Evolutionary conservation across 2,888 invertebrate genomes (phyloP).

Genomic region (Philhelius pedissequus): DNA sequence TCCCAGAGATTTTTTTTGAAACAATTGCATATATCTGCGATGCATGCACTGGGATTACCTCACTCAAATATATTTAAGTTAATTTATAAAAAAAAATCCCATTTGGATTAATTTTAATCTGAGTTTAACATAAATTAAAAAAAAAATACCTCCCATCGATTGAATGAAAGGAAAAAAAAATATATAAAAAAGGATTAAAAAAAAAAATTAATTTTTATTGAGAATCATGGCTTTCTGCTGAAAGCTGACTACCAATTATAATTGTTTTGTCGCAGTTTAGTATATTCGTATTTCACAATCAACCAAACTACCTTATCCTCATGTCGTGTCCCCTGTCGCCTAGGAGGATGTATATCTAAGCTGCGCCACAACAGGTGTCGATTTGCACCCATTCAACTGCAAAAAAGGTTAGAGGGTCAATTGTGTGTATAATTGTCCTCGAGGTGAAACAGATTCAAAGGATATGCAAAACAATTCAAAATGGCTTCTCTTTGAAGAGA

Average conservation of each 20-base stretch:
- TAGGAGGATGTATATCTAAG: neutral
- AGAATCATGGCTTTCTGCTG: neutral
- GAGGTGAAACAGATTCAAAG: neutral
- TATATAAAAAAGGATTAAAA: neutral
- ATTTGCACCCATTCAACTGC: neutral
- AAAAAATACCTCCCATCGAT: neutral
- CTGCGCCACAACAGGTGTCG: neutral
- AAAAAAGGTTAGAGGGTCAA: neutral
- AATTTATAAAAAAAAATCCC: neutral
- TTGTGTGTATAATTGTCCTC: neutral
- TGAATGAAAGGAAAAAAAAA: neutral
- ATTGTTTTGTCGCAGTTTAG: neutral
- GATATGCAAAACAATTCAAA: neutral
- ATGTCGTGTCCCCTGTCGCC: too few relatives aligned
- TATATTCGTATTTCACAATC: neutral
- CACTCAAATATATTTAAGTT: neutral
- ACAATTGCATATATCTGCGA: too few relatives aligned
- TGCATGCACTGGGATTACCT: neutral
- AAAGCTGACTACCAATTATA: neutral
- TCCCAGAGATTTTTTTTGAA: too few relatives aligned
- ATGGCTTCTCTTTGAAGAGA: neutral
- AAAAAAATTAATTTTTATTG: neutral
- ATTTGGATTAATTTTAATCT: neutral
- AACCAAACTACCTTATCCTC: neutral
- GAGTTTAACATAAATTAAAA: neutral